Conservation (phyloP, 2,888 invertebrate genomes). For the Adela reaumurella region DNA sequence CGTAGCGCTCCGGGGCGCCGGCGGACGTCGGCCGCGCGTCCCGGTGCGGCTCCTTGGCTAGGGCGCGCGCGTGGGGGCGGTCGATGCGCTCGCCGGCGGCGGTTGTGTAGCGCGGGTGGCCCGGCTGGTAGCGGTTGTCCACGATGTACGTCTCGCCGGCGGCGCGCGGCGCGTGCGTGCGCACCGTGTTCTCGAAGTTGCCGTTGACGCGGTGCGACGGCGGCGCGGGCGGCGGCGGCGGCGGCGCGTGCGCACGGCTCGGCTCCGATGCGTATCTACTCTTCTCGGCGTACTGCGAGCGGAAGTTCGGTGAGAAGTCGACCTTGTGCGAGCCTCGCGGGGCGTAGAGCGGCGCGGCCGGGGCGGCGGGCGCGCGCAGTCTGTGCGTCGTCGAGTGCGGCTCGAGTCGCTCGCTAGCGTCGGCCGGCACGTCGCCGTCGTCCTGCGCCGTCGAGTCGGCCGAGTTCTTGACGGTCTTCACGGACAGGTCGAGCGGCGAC, state of each 20-base stretch:
- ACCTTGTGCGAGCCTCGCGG: constrained; percentile 62
- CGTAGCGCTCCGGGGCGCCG: constrained; percentile 21
- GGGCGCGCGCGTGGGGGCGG: constrained; percentile 30
- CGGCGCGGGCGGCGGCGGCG: neutral
- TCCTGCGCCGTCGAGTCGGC: constrained; percentile 83
- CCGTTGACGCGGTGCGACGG: neutral
- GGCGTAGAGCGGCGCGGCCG: constrained; percentile 8
- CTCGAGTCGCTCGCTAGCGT: constrained; percentile 27
- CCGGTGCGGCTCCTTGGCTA: constrained; percentile 21
- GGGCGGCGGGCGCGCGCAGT: constrained; percentile 21
- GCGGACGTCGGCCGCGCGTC: neutral
- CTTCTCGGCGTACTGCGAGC: constrained; percentile 44
- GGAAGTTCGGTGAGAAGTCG: constrained; percentile 75
- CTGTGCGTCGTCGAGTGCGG: constrained; percentile 26
- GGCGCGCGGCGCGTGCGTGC: neutral
- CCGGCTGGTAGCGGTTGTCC: constrained; percentile 1
- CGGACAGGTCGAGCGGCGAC: constrained; percentile 83
- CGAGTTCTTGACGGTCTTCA: constrained; percentile 83
- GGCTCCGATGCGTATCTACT: constrained; percentile 6
- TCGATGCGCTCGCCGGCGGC: constrained; percentile 22
- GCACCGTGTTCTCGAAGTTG: neutral
- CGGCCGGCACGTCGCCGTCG: constrained; percentile 51
- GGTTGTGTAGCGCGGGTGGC: constrained; percentile 4
- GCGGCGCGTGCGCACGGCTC: neutral
- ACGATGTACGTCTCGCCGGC: neutral